phyloP scores from a whole-genome alignment of 2,113 vertebrate genomes.

The Daboia siamensis region DNA sequence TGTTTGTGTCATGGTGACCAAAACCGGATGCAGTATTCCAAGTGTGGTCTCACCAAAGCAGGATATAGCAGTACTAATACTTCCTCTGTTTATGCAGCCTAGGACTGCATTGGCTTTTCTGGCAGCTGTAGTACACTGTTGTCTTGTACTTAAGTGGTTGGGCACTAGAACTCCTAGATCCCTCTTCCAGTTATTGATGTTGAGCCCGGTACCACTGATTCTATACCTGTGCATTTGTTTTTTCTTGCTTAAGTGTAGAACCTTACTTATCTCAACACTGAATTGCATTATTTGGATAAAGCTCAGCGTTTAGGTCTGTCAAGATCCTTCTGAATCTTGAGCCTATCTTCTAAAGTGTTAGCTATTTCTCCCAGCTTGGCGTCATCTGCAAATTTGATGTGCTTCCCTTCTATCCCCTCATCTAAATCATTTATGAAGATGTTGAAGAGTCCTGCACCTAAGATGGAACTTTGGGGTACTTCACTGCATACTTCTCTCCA shows the following conservation, averaged over 20 bases:
- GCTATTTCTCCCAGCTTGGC: neutral
- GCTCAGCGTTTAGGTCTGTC: neutral
- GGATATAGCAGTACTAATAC: neutral
- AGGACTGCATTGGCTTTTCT: neutral
- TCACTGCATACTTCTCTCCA: neutral
- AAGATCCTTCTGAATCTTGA: neutral
- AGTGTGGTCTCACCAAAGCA: neutral
- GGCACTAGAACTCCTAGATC: neutral
- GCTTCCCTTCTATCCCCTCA: neutral
- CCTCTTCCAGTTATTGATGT: neutral
- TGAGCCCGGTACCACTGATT: neutral
- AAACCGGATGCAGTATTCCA: neutral
- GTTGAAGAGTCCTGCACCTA: neutral
- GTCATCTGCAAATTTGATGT: neutral
- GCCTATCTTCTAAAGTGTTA: neutral
- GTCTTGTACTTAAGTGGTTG: neutral
- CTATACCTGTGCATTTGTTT: neutral
- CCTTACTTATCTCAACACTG: neutral
- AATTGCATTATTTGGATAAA: neutral
- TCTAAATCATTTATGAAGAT: neutral
- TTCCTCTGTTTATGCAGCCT: neutral
- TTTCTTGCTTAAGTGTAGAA: neutral
- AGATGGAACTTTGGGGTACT: neutral
- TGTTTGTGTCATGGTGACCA: neutral
- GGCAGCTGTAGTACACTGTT: neutral